These are phyloP conservation scores for Athetis lepigone DNA, from an alignment of 2,888 invertebrate species.

Conservation along the genomic window DNA sequence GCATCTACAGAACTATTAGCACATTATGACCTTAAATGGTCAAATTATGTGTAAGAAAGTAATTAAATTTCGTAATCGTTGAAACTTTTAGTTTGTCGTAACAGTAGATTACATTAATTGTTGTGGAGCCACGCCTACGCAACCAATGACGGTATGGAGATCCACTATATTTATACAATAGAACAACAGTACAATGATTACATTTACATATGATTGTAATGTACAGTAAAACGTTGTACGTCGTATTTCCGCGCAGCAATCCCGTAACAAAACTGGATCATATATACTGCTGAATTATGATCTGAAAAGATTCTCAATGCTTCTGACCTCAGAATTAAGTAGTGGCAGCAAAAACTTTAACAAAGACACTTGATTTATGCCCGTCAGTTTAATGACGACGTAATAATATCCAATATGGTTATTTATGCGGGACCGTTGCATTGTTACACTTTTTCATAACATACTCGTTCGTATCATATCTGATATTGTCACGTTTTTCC, in stretches of 20 bases:
- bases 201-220: constrained; percentile 4
- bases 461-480: constrained; percentile 37
- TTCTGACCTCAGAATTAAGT: constrained; percentile 45
- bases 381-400: constrained; percentile 35
- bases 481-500: constrained; percentile 50
- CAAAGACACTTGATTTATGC: constrained; percentile 42
- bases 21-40: constrained; percentile 23
- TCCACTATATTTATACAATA: constrained; percentile 15
- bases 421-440: constrained; percentile 32
- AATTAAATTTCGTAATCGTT: constrained; percentile 14
- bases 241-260: constrained; percentile 17
- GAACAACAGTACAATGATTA: constrained; percentile 24
- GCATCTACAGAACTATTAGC: constrained; percentile 3
- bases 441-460: constrained; percentile 57
- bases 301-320: constrained; percentile 10
- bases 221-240: background rate
- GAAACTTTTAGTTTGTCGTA: constrained; percentile 27
- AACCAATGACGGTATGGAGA: constrained; percentile 15
- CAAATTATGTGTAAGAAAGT: constrained; percentile 23
- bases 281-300: constrained; percentile 3
- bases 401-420: constrained; percentile 45
- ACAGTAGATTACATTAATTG: constrained; percentile 30
- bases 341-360: constrained; percentile 44
- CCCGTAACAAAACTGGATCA: constrained; percentile 37
- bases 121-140: constrained; percentile 12